These are phyloP conservation scores for Drosophila quinaria DNA, from an alignment of 2,888 invertebrate species.

Conservation along the genomic window DNA sequence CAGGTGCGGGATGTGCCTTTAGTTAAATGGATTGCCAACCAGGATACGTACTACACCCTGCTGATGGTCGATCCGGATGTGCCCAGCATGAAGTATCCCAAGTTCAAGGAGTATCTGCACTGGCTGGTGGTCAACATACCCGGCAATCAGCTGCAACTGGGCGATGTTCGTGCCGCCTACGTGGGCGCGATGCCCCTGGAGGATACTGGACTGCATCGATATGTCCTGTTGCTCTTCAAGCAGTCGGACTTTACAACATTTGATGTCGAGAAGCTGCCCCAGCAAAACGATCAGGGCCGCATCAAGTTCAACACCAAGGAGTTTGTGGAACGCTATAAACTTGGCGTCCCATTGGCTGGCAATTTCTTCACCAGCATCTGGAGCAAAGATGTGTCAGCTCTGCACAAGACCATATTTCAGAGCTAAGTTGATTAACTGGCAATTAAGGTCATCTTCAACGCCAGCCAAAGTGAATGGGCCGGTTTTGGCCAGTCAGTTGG, in stretches of 20 bases:
- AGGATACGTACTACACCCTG: slow-evolving; percentile 70
- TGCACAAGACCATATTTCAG: slow-evolving; percentile 76
- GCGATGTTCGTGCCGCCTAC: slow-evolving; percentile 92
- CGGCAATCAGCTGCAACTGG: slow-evolving; percentile 89
- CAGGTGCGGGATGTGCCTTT: slow-evolving; percentile 83
- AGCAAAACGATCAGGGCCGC: slow-evolving; percentile 85
- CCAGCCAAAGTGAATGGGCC: slow-evolving; percentile 29
- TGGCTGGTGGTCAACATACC: slow-evolving; percentile 96
- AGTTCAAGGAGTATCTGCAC: slow-evolving; percentile 94
- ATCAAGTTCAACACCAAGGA: slow-evolving; percentile 88
- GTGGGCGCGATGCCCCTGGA: slow-evolving; percentile 93
- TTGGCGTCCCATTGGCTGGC: slow-evolving; percentile 87
- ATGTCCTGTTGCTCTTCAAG: slow-evolving; percentile 91
- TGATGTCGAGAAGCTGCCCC: slow-evolving; percentile 85
- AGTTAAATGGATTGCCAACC: slow-evolving; percentile 60
- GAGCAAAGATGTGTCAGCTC: slow-evolving; percentile 83
- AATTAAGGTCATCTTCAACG: slow-evolving; percentile 12
- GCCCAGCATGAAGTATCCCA: slow-evolving; percentile 92
- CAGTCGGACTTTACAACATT: slow-evolving; percentile 88
- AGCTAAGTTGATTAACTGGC: slow-evolving; percentile 5
- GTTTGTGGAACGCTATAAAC: slow-evolving; percentile 91
- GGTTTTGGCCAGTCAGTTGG: slow-evolving; percentile 37
- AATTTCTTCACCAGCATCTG: slow-evolving; percentile 76
- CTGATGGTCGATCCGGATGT: slow-evolving; percentile 91
- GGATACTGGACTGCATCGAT: slow-evolving; percentile 90